Evolutionary conservation across 1,140 invertebrate genomes (phyloP).

Genomic region (Homarus americanus): DNA sequence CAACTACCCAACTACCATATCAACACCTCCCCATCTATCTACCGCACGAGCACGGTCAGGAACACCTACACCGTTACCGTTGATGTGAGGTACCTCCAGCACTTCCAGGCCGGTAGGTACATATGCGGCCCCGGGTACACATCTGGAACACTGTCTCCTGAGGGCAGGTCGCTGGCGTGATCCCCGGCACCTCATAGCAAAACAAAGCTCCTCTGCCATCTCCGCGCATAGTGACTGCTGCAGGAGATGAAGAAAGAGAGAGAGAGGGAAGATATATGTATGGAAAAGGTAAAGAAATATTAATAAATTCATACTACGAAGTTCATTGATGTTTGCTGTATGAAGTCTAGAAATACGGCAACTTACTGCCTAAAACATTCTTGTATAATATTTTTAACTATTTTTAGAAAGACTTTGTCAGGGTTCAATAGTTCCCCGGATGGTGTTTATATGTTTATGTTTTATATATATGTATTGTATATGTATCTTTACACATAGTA

Average conservation of each 20-base stretch:
- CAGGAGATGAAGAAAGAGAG: not conserved
- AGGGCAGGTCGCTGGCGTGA: conserved; percentile 84
- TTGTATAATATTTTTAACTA: too few relatives aligned
- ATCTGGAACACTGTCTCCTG: conserved; percentile 84
- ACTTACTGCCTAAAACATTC: too few relatives aligned
- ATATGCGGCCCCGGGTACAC: conserved; percentile 80
- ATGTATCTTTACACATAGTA: too few relatives aligned
- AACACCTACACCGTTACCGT: conserved; percentile 59
- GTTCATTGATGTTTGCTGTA: too few relatives aligned
- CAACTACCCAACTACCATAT: too few relatives aligned
- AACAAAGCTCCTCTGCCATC: conserved; percentile 89
- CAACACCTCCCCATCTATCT: not conserved
- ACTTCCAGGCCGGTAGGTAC: conserved; percentile 79
- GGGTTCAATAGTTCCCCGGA: too few relatives aligned
- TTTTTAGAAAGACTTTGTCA: too few relatives aligned
- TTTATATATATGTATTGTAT: too few relatives aligned
- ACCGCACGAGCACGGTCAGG: conserved; percentile 31
- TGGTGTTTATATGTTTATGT: too few relatives aligned
- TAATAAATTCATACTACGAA: too few relatives aligned
- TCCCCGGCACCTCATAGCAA: conserved; percentile 86
- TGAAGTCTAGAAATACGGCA: too few relatives aligned
- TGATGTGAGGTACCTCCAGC: conserved; percentile 77
- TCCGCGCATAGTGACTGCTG: conserved; percentile 89
- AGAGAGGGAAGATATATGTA: too few relatives aligned
- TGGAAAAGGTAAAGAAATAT: not conserved